Percentiles rank a stretch among this genome's conserved stretches.
These are phyloP conservation scores for Diadophis punctatus DNA, from an alignment of 2,113 vertebrate genomes.

Conservation along the genomic window DNA sequence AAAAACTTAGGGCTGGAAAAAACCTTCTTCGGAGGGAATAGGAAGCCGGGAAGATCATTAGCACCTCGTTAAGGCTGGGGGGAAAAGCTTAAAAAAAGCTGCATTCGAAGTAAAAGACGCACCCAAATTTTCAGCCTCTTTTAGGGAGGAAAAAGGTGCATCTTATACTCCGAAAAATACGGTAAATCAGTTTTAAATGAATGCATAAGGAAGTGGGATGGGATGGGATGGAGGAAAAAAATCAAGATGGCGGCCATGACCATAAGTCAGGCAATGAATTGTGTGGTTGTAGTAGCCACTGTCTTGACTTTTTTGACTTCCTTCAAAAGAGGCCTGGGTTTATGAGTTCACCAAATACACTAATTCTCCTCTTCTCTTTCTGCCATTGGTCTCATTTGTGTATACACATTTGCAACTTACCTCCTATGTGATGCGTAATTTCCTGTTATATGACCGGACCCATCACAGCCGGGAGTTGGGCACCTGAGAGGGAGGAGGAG, in stretches of 20 bases:
- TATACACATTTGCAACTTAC: constrained; percentile 52
- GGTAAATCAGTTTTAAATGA: neutral
- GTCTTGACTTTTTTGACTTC: neutral
- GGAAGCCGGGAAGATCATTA: too few relatives aligned
- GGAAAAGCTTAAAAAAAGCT: too few relatives aligned
- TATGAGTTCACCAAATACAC: neutral
- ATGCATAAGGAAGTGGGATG: neutral
- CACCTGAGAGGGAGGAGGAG: constrained; percentile 67
- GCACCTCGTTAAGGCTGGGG: too few relatives aligned
- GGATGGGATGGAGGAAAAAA: neutral
- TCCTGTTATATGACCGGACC: constrained; percentile 82
- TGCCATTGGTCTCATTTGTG: neutral
- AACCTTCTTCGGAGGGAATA: too few relatives aligned
- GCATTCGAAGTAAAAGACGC: too few relatives aligned
- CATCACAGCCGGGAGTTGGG: constrained; percentile 82
- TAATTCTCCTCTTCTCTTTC: neutral
- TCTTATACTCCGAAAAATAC: too few relatives aligned
- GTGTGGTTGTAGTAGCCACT: neutral
- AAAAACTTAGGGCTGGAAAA: too few relatives aligned
- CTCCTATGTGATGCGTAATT: constrained; percentile 82
- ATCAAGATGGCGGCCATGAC: neutral
- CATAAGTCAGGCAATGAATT: neutral
- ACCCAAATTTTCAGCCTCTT: too few relatives aligned
- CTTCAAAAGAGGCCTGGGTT: neutral
- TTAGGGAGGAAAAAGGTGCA: too few relatives aligned